Base-by-base conservation (phyloP, 1,140 invertebrate genomes). In the Trichonephila clavata region DNA sequence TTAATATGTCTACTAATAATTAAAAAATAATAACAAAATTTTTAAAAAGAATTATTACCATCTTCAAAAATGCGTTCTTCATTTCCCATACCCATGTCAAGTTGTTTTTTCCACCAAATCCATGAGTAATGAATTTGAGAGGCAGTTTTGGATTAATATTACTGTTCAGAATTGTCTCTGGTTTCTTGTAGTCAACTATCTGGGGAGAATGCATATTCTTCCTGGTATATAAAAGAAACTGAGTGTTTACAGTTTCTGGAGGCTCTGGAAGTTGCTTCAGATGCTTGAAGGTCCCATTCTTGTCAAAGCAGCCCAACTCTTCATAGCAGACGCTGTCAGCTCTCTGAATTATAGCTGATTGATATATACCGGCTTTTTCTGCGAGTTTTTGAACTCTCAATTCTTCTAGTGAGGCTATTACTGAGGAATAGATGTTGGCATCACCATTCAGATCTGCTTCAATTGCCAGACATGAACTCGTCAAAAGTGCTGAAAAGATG, bases 41-140 rank as follows among this genome's bases (percentile, higher is more conserved):
- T 8, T 50, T 6, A 50, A 50, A 50, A n/a, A 50, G 10, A 43
- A 20, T 24, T 50, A 97, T 97, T 96, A 98, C 97, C 95, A 98
- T 97, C 43, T 97, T 97, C 97, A 99, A 98, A 2, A 99, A 96
- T 14, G 98, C 98, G 18, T 97, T 97, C 80, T 98, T 97, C 98
- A 99, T 98, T 95, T 98, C 98, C 95, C 98, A 98, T 0, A 99
- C 98, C 98, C 98, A 99, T 10, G 98, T 97, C 94, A 98, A 97
- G 32, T 97, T 97, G 95, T 98, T 98, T 94, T 97, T 98, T 65
- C 98, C 98, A 1, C 98, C 98, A 95, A 99, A 99, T 10, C 99
- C 99, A 95, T 99, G 98, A 0, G 99, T 98, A 92, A 99, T 98
- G 57, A 99, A 97, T 95, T 98, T 98, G 21, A 98, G 24, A 13